A percentile compares a stretch with the other conserved stretches of the same genome.
Evolutionary conservation across 2,888 invertebrate genomes (phyloP).

Genomic region (Eudasyphora cyanicolor): DNA sequence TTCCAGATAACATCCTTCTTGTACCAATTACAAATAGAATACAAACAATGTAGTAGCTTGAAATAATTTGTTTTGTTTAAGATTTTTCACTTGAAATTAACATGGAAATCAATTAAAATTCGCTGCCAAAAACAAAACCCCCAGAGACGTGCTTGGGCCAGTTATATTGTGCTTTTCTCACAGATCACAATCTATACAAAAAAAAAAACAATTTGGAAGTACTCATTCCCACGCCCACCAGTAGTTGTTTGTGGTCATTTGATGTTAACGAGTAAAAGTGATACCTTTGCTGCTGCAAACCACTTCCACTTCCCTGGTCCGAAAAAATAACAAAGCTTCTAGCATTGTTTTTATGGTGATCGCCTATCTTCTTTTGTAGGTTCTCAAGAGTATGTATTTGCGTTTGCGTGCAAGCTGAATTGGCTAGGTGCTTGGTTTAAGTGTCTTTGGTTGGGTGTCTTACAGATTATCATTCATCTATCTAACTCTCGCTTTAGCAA

Average conservation of each 20-base stretch:
- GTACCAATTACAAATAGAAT: not conserved
- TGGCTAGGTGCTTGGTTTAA: not conserved
- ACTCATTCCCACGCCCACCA: conserved; percentile 53
- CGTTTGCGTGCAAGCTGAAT: not conserved
- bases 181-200: conserved; percentile 5
- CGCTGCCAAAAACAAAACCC: not conserved
- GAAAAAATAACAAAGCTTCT: not conserved
- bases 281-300: conserved; percentile 16
- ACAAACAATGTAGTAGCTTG: not conserved
- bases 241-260: conserved; percentile 7
- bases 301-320: not conserved
- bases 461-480: conserved; percentile 11
- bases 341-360: not conserved
- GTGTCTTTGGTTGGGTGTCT: not conserved
- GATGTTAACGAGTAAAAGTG: conserved; percentile 43
- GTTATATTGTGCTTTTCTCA: not conserved
- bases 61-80: not conserved
- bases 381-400: not conserved
- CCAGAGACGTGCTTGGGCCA: not conserved
- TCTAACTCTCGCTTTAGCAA: conserved; percentile 36
- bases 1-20: conserved; percentile 1
- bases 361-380: conserved; percentile 5
- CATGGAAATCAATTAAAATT: conserved; percentile 11
- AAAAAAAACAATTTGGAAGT: conserved; percentile 11
- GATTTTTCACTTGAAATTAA: conserved; percentile 3